These are phyloP conservation scores for Drosophila ezoana DNA, from an alignment of 2,888 invertebrate species.

Conservation along the genomic window DNA sequence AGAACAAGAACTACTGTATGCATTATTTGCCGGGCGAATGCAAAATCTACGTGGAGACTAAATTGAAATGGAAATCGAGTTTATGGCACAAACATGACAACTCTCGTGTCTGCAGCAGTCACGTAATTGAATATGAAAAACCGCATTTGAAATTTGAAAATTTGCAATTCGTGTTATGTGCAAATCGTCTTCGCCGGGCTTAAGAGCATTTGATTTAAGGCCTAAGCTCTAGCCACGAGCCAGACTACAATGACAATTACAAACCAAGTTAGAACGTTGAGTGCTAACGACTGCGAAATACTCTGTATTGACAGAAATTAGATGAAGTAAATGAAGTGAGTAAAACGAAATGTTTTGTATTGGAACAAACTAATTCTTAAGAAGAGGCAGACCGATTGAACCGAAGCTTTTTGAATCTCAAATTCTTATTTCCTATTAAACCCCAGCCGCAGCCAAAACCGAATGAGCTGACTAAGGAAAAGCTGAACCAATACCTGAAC, in stretches of 20 bases:
- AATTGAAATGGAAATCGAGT: slow-evolving; percentile 62
- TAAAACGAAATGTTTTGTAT: background rate
- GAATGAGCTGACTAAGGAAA: no score
- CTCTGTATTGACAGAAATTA: background rate
- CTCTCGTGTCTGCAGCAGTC: slow-evolving; percentile 50
- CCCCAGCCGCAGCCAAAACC: no score
- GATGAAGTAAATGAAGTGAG: background rate
- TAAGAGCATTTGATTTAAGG: background rate
- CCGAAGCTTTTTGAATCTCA: no score
- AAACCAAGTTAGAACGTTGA: background rate
- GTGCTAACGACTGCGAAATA: background rate
- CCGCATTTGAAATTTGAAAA: slow-evolving; percentile 54
- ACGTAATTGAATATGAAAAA: slow-evolving; percentile 70
- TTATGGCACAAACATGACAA: slow-evolving; percentile 36
- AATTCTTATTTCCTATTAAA: no score
- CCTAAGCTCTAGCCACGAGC: slow-evolving; percentile 1
- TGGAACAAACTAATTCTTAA: no score
- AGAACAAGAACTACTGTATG: slow-evolving; percentile 6
- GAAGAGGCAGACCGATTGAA: no score
- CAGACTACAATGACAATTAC: slow-evolving; percentile 38
- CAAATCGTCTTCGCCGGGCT: background rate
- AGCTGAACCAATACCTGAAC: no score
- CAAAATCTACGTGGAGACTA: slow-evolving; percentile 43
- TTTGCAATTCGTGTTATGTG: slow-evolving; percentile 35
- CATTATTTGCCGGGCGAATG: slow-evolving; percentile 54